Percentiles rank a stretch among this genome's conserved stretches.
Evolutionary conservation across 2,888 invertebrate genomes (phyloP).

Genomic region (Chironomus tentans): DNA sequence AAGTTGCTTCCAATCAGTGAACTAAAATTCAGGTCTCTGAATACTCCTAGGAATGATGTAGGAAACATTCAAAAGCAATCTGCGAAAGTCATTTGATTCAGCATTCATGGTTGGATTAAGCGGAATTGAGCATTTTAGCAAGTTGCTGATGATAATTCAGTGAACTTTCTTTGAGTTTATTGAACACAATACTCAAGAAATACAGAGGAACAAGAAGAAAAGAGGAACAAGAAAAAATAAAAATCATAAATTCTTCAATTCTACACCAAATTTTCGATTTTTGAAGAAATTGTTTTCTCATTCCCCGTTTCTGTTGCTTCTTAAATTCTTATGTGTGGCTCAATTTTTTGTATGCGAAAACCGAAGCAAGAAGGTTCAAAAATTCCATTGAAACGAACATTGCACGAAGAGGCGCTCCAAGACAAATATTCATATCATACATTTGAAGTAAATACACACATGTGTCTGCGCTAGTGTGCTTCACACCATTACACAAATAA

Average conservation of each 20-base stretch:
- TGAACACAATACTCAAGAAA: too few relatives aligned
- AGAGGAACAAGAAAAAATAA: neutral
- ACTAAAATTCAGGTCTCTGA: too few relatives aligned
- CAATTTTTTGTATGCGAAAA: neutral
- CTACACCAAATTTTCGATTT: neutral
- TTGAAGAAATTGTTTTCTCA: neutral
- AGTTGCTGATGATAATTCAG: too few relatives aligned
- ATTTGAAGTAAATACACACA: neutral
- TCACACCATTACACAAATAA: neutral
- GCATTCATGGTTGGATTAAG: too few relatives aligned
- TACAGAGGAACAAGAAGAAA: neutral
- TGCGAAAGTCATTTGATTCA: too few relatives aligned
- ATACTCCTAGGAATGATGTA: too few relatives aligned
- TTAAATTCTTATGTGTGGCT: neutral
- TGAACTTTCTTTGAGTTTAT: too few relatives aligned
- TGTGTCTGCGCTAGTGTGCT: neutral
- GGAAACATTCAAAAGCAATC: too few relatives aligned
- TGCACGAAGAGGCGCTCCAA: neutral
- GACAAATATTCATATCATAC: neutral
- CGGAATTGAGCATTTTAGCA: too few relatives aligned
- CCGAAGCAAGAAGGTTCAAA: conserved; percentile 13
- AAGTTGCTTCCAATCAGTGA: too few relatives aligned
- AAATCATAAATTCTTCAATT: neutral
- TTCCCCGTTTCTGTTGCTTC: neutral
- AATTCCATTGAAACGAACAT: conserved; percentile 19